Evolutionary conservation across 64 coral and sea anemone genomes (phyloP).

Genomic region (Montipora capricornis): DNA sequence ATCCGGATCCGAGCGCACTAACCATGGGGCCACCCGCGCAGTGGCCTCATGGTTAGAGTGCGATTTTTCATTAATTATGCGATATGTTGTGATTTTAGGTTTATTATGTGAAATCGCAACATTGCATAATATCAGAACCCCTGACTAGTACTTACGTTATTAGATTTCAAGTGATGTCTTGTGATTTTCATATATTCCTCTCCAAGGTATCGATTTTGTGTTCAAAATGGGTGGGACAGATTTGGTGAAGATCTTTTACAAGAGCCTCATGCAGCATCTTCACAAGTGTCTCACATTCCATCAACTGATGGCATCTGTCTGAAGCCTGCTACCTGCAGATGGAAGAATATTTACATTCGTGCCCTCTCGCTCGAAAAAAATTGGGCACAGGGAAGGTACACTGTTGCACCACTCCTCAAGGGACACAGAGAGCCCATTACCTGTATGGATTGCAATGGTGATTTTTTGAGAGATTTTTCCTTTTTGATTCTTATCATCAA

Average conservation of each 20-base stretch:
- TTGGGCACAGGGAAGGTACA: constrained; percentile 55
- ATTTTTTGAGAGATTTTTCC: neutral
- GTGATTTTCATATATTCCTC: neutral
- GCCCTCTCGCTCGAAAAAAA: constrained; percentile 59
- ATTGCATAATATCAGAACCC: too few relatives aligned
- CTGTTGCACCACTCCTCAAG: constrained; percentile 67
- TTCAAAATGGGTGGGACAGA: constrained; percentile 58
- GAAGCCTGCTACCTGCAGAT: constrained; percentile 64
- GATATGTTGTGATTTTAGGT: too few relatives aligned
- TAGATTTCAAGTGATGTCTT: neutral
- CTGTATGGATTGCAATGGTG: constrained; percentile 65
- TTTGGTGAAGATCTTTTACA: constrained; percentile 69
- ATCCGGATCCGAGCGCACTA: too few relatives aligned
- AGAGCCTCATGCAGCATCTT: neutral
- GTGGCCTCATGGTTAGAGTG: too few relatives aligned
- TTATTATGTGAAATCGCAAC: too few relatives aligned
- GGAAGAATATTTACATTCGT: constrained; percentile 66
- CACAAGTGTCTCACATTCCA: constrained; percentile 26
- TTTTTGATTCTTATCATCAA: neutral
- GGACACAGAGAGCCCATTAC: constrained; percentile 75
- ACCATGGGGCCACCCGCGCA: too few relatives aligned
- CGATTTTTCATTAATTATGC: too few relatives aligned
- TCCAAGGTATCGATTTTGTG: constrained; percentile 61
- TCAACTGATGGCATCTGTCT: constrained; percentile 8
- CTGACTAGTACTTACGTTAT: too few relatives aligned